Evolutionary conservation across 2,797 vertebrate genomes (phyloP).

Genomic region (Eutrigla gurnardus): DNA sequence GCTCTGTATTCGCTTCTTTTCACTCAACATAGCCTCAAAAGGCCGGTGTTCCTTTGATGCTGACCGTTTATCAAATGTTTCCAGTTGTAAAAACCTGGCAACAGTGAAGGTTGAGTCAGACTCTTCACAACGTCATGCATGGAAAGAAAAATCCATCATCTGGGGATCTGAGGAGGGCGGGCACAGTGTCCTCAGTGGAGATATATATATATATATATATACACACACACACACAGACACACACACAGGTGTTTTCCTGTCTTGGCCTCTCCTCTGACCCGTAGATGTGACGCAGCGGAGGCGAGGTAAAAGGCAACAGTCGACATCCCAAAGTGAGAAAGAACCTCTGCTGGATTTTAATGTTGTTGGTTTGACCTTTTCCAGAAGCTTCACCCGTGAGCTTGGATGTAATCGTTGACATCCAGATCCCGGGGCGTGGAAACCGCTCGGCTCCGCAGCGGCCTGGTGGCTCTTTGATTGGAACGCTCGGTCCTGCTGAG

Average conservation of each 20-base stretch:
- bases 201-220: neutral
- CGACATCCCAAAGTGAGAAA: constrained; percentile 9
- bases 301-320: neutral
- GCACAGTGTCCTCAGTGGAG: too few species aligned
- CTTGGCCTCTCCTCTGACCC: constrained; percentile 29
- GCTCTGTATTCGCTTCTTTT: neutral
- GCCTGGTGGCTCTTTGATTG: constrained; percentile 53
- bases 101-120: neutral
- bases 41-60: neutral
- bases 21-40: neutral
- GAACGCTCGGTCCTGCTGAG: constrained; percentile 36
- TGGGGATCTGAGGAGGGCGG: neutral
- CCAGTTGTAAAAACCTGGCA: neutral
- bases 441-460: constrained; percentile 20
- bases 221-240: neutral
- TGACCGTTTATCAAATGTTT: neutral
- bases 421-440: constrained; percentile 40
- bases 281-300: constrained; percentile 5
- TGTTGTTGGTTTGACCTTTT: constrained; percentile 56
- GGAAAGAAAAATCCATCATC: neutral
- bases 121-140: neutral
- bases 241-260: neutral
- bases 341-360: constrained; percentile 9
- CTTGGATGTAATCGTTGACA: constrained; percentile 61
- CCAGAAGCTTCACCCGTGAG: constrained; percentile 21